phyloP scores from a whole-genome alignment of 1,140 invertebrate genomes.

The Sesamia nonagrioides region DNA sequence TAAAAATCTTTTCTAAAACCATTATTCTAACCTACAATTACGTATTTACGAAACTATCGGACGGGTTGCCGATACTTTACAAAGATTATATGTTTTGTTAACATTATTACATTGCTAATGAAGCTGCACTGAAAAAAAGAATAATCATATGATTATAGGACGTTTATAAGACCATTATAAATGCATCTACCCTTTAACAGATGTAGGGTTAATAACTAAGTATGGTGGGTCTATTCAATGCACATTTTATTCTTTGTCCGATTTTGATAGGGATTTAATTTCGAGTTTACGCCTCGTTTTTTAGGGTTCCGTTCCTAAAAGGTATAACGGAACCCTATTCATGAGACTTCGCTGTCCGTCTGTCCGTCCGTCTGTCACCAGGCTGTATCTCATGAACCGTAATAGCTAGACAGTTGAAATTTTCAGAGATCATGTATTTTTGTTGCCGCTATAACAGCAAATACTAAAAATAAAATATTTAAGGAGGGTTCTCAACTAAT shows the following conservation, averaged over 20 bases:
- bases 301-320: too few species aligned
- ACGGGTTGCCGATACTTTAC: constrained; percentile 53
- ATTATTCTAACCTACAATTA: constrained; percentile 67
- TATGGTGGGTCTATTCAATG: constrained; percentile 63
- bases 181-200: constrained; percentile 77
- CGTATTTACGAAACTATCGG: constrained; percentile 64
- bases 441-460: too few species aligned
- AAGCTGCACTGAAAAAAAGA: constrained; percentile 82
- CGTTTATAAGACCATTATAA: constrained; percentile 81
- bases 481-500: too few species aligned
- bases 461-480: too few species aligned
- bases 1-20: constrained; percentile 29
- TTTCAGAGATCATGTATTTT: too few species aligned
- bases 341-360: too few species aligned
- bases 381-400: too few species aligned
- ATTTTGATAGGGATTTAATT: constrained; percentile 65
- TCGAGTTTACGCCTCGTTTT: constrained; percentile 43
- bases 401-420: too few species aligned
- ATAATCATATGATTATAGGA: constrained; percentile 79
- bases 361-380: too few species aligned
- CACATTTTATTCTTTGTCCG: constrained; percentile 58
- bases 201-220: constrained; percentile 62
- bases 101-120: constrained; percentile 71
- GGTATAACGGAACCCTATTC: too few species aligned
- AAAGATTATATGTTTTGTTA: constrained; percentile 69